Conservation (phyloP, 30 jellyfish, hydroid and myxozoan species). For the Hydractinia symbiolongicarpus region DNA sequence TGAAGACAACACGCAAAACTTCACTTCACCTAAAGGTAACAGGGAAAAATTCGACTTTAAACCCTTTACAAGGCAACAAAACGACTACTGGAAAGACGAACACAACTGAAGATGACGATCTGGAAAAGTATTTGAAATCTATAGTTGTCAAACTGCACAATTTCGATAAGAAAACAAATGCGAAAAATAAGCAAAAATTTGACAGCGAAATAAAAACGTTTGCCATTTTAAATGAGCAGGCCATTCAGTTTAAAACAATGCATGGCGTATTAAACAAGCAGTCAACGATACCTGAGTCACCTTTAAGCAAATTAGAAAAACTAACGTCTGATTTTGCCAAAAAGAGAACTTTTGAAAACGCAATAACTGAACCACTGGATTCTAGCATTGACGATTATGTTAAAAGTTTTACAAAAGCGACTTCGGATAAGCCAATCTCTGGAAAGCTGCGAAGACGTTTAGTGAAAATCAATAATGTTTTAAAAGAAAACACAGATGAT, state of each 20-base stretch:
- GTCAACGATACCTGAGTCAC: neutral
- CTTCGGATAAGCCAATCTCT: neutral
- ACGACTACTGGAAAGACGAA: no score
- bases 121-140: slow-evolving; percentile 10
- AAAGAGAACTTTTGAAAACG: neutral
- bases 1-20: no score
- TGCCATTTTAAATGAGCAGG: slow-evolving; percentile 6
- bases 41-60: no score
- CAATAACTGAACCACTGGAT: neutral
- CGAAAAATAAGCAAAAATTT: neutral
- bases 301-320: neutral
- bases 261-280: neutral
- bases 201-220: neutral
- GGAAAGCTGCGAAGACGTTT: neutral
- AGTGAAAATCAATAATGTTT: neutral
- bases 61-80: no score
- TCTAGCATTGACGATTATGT: neutral
- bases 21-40: no score
- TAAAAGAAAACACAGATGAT: neutral
- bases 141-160: slow-evolving; percentile 28
- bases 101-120: neutral
- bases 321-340: neutral
- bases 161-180: neutral
- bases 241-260: neutral
- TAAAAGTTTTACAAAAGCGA: neutral